Base-by-base conservation (phyloP, 2,113 vertebrate genomes). In the Cercocebus atys region DNA sequence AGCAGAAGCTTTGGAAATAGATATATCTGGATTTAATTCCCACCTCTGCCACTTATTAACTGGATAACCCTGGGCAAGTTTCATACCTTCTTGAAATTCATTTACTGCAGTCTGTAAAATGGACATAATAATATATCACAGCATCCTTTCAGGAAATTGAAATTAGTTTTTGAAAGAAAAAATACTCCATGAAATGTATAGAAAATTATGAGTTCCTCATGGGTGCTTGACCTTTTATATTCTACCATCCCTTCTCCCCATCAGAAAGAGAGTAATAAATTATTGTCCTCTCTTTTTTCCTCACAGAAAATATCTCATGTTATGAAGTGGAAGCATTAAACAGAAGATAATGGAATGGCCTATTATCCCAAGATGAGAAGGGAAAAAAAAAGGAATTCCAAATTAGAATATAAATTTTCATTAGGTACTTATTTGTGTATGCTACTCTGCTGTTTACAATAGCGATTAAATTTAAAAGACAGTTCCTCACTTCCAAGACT, bases 381-480 rank as follows among this genome's bases (percentile, higher is more conserved):
- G 18, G 47, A 7, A 75, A 80, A 35, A 85, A 47, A 12, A 45
- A 32, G 78, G 86, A 94, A 87, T 87, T 96, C 27, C 59, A 86
- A 73, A 64, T 96, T 57, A 90, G 52, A 73, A 73, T 68, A 88
- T 20, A 50, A 70, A 64, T 91, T 79, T 96, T 84, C 61, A 83
- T 50, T 66, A 88, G 13, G 32, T 8, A 79, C 1, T 1, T 85
- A 40, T 73, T 83, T 72, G 40, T 66, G 23, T 84, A 22, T 73
- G 32, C 23, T 73, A 25, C 32, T 95, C n/a, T 75, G 43, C 32
- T 78, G 20, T 72, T 93, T 90, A 70, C 7, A 84, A 59, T 70
- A 68, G 57, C 32, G 64, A 78, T 80, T 88, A 89, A 88, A 66
- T 66, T 76, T 70, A 32, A 70, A 88, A 96, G 40, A 38, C 23